Conservation (phyloP, 2,797 vertebrate species). For the Tragelaphus oryx region DNA sequence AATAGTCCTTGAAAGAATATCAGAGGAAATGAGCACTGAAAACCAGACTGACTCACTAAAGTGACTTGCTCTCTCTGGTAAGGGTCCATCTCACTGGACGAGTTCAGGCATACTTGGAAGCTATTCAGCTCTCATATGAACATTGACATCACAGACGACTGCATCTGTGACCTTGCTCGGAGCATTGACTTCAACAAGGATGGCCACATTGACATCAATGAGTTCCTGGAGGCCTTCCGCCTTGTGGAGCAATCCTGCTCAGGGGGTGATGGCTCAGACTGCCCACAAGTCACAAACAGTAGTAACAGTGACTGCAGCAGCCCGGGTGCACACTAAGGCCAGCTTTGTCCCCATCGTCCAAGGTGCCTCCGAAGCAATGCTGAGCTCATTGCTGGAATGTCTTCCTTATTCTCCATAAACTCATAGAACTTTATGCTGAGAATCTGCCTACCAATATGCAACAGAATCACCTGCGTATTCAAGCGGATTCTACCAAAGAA, state of each 20-base stretch:
- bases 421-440: not conserved
- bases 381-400: accelerated
- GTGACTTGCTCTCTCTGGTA: not conserved
- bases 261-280: not conserved
- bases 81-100: conserved; percentile 93
- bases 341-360: not conserved
- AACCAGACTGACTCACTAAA: not conserved
- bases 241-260: conserved; percentile 83
- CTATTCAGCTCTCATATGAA: conserved; percentile 93
- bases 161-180: conserved; percentile 86
- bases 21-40: not conserved
- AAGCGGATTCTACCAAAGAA: not conserved
- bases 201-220: conserved; percentile 95
- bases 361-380: not conserved
- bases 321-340: not conserved
- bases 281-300: not conserved
- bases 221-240: conserved; percentile 97
- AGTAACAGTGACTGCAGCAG: not conserved
- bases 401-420: not conserved
- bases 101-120: conserved; percentile 93
- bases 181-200: conserved; percentile 98
- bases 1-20: not conserved
- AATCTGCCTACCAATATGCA: not conserved
- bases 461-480: not conserved
- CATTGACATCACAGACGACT: conserved; percentile 86